Conservation (phyloP, 2,888 invertebrate species). For the Pseudococcus viburni region DNA sequence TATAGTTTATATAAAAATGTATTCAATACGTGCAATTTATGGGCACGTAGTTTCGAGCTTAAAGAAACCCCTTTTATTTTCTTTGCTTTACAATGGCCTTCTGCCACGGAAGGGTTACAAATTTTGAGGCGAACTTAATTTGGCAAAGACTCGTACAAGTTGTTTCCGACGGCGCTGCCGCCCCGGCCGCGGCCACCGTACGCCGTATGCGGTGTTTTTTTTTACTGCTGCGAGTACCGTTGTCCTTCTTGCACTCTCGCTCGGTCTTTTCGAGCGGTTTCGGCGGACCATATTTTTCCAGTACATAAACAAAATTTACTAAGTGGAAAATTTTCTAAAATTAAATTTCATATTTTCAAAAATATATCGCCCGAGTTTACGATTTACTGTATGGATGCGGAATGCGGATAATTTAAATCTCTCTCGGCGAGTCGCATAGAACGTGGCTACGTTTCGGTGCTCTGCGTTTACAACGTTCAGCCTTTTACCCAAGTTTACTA, state of each 20-base stretch:
- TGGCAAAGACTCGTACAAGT: conserved; percentile 56
- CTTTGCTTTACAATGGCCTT: conserved; percentile 52
- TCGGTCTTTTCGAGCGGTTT: background rate
- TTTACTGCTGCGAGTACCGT: no score
- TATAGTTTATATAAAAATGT: conserved; percentile 55
- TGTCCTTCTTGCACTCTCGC: background rate
- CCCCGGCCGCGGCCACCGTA: background rate
- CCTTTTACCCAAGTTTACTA: background rate
- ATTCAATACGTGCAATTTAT: conserved; percentile 55
- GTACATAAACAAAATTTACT: conserved; percentile 54
- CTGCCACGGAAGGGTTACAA: conserved; percentile 55
- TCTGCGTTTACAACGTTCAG: background rate
- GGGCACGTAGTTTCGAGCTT: conserved; percentile 52
- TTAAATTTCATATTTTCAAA: conserved; percentile 52
- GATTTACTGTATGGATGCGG: conserved; percentile 39
- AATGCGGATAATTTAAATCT: conserved; percentile 47
- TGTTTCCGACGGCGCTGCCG: background rate
- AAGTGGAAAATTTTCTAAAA: conserved; percentile 55
- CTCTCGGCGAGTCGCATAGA: conserved; percentile 11
- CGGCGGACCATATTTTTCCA: conserved; percentile 39
- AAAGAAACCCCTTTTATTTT: conserved; percentile 53
- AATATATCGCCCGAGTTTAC: conserved; percentile 38
- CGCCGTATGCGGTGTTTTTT: conserved; percentile 67
- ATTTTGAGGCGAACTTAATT: conserved; percentile 54
- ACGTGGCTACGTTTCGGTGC: background rate